Conservation (phyloP, 2,797 vertebrate species). For the Platyrinchus mystaceus region DNA sequence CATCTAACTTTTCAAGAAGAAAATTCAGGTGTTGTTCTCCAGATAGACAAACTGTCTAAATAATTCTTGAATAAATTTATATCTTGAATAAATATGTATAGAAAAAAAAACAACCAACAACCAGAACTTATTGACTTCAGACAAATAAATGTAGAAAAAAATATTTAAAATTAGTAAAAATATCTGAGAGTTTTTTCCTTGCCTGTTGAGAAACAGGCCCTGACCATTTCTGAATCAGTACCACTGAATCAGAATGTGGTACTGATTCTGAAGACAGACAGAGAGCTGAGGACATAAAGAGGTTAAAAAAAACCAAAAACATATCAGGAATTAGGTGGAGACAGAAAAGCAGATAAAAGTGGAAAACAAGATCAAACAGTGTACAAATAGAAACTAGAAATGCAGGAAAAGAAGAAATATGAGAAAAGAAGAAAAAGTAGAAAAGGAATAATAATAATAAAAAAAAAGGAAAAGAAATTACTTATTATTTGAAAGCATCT, state of each 20-base stretch:
- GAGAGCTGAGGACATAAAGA: not conserved
- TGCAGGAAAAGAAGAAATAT: not conserved
- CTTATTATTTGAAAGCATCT: not conserved
- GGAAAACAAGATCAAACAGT: not conserved
- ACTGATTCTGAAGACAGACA: not conserved
- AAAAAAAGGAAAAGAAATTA: not conserved
- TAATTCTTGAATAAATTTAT: not conserved
- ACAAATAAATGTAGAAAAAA: not conserved
- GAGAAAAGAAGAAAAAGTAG: not conserved
- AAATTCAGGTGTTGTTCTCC: not conserved
- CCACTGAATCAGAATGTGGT: not conserved
- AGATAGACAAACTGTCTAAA: not conserved
- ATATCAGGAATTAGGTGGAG: not conserved
- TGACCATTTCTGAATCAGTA: not conserved
- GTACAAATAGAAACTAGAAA: not conserved
- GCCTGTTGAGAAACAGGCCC: not conserved
- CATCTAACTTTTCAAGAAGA: not conserved
- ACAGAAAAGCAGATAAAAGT: not conserved
- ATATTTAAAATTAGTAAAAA: not conserved
- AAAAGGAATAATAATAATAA: not conserved
- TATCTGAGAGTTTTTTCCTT: not conserved
- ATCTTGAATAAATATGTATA: not conserved
- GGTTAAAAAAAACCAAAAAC: not conserved
- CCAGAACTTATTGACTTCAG: not conserved
- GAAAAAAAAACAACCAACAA: not conserved